Evolutionary conservation across 2,113 vertebrate species (phyloP).

Genomic region (Scytalopus superciliaris): DNA sequence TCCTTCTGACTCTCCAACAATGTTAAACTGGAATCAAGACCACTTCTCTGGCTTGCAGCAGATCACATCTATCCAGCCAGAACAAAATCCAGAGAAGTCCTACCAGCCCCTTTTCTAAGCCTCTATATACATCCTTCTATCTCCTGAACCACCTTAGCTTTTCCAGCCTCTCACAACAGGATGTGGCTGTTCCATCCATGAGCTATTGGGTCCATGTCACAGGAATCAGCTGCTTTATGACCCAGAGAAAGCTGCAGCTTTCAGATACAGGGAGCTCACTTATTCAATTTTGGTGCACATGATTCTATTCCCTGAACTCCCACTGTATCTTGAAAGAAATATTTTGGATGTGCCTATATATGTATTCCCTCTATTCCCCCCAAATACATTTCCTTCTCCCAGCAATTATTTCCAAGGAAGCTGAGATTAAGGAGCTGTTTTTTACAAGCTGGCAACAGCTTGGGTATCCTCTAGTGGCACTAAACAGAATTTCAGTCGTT

Average conservation of each 20-base stretch:
- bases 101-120: not conserved
- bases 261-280: not conserved
- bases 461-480: not conserved
- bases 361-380: not conserved
- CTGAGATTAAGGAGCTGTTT: not conserved
- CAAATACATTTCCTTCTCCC: not conserved
- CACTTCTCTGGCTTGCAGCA: not conserved
- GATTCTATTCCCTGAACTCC: not conserved
- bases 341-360: not conserved
- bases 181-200: not conserved
- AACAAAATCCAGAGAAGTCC: not conserved
- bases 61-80: not conserved
- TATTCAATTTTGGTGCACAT: not conserved
- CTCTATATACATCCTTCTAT: fast-evolving
- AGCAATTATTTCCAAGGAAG: not conserved
- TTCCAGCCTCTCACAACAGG: not conserved
- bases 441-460: not conserved
- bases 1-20: not conserved
- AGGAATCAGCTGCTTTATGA: not conserved
- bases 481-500: not conserved
- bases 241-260: not conserved
- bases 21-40: not conserved
- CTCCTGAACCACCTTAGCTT: not conserved
- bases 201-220: not conserved
- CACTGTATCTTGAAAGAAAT: not conserved